Percentiles rank a stretch among this genome's conserved stretches.
phyloP scores from a whole-genome alignment of 2,888 invertebrate species.

The Dioctria rufipes region DNA sequence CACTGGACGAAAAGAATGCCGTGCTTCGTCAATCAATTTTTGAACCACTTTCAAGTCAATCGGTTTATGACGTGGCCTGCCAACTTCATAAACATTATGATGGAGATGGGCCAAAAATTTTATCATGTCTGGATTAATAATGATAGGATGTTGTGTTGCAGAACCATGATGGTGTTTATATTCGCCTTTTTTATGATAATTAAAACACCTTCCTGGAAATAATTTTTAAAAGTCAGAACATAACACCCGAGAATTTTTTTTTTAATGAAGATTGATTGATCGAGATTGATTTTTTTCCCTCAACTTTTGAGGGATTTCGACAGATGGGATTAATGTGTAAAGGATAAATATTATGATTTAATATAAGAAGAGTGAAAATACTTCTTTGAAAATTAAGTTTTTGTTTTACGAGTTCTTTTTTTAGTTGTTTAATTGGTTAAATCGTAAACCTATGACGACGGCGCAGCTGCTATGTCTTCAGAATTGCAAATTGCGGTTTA shows the following conservation, averaged over 20 bases:
- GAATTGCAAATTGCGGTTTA: no score
- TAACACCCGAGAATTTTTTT: not conserved
- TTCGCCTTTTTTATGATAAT: not conserved
- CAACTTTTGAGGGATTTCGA: no score
- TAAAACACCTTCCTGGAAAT: not conserved
- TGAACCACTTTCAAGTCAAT: slow-evolving; percentile 58
- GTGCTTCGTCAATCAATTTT: slow-evolving; percentile 59
- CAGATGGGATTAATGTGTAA: no score
- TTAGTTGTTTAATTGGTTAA: no score
- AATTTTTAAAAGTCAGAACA: no score
- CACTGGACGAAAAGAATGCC: slow-evolving; percentile 52
- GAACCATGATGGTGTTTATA: not conserved
- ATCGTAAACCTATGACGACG: no score
- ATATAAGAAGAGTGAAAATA: no score
- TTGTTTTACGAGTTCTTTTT: no score
- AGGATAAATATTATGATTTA: no score
- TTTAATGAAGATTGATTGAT: not conserved
- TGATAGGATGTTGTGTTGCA: not conserved
- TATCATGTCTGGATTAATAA: not conserved
- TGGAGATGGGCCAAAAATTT: slow-evolving; percentile 62
- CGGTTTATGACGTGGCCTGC: slow-evolving; percentile 58
- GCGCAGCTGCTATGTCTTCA: no score
- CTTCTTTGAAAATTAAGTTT: no score
- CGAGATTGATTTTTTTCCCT: no score
- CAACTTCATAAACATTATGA: slow-evolving; percentile 60